Percentiles rank a stretch among this genome's conserved stretches.
phyloP scores from a whole-genome alignment of 2,113 vertebrate genomes.

The Ranitomeya imitator region DNA sequence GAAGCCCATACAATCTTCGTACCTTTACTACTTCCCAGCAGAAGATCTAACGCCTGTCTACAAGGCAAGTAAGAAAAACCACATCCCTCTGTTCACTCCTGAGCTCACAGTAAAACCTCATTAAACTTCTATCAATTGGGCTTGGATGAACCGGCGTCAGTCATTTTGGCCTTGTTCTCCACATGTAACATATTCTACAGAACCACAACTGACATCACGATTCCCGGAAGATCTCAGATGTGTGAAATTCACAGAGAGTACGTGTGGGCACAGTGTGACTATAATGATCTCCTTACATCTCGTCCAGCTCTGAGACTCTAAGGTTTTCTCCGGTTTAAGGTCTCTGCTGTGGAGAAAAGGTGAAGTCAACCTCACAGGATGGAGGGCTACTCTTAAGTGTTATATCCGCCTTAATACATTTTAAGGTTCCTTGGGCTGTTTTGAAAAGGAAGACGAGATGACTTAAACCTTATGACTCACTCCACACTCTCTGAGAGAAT shows the following conservation, averaged over 20 bases:
- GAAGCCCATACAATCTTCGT: not conserved
- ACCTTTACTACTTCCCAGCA: not conserved
- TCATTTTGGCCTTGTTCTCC: not conserved
- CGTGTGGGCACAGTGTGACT: not conserved
- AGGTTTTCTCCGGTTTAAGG: not conserved
- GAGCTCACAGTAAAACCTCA: not conserved
- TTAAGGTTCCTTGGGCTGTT: not conserved
- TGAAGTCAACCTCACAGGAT: not conserved
- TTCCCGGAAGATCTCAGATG: slow-evolving; percentile 1
- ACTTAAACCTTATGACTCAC: not conserved
- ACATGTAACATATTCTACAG: not conserved
- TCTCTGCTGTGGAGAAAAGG: not conserved
- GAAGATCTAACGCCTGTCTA: not conserved
- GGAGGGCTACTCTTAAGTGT: not conserved
- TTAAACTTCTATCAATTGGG: not conserved
- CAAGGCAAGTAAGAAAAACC: not conserved
- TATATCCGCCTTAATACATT: not conserved
- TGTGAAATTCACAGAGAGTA: not conserved
- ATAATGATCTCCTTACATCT: slow-evolving; percentile 1
- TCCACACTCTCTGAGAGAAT: not conserved
- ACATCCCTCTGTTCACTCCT: not conserved
- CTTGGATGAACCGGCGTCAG: not conserved
- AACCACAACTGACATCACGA: slow-evolving; percentile 7
- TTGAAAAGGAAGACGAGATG: not conserved
- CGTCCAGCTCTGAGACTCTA: not conserved